These are phyloP conservation scores for Phalacrocorax brasilianus DNA, from an alignment of 2,113 vertebrate species.

Conservation along the genomic window DNA sequence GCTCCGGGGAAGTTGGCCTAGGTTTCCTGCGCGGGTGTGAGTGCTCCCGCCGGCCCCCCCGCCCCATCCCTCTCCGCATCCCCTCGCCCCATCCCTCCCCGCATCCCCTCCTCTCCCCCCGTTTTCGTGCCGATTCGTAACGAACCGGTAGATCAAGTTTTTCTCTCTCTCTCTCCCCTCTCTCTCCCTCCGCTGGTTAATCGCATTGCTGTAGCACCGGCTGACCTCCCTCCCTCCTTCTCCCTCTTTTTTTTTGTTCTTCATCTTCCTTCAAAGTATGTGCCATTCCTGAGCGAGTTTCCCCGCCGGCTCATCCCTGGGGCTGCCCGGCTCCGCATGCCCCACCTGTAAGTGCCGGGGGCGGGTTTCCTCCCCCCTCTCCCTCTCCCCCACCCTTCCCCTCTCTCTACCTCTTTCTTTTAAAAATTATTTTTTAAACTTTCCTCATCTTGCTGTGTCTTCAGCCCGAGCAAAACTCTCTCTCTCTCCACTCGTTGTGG, in stretches of 20 bases:
- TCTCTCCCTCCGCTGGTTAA: slow-evolving; percentile 75
- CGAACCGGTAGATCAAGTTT: slow-evolving; percentile 99
- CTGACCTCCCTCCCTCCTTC: slow-evolving; percentile 70
- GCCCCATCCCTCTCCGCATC: no score
- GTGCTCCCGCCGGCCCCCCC: slow-evolving; percentile 15
- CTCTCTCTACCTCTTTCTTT: neutral
- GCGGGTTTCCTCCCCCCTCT: neutral
- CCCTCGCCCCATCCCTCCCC: neutral
- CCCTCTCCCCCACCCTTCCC: rapidly evolving
- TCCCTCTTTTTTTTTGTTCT: neutral
- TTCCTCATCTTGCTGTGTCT: slow-evolving; percentile 54
- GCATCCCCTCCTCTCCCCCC: slow-evolving; percentile 34
- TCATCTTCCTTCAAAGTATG: slow-evolving; percentile 79
- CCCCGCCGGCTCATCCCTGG: slow-evolving; percentile 73
- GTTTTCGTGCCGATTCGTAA: slow-evolving; percentile 79
- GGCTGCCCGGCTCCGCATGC: slow-evolving; percentile 68
- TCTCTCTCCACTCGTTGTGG: slow-evolving; percentile 39
- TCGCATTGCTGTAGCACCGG: slow-evolving; percentile 78
- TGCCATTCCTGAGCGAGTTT: slow-evolving; percentile 78
- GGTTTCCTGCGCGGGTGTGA: slow-evolving; percentile 68
- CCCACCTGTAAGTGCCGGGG: slow-evolving; percentile 75
- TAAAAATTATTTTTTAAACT: slow-evolving; percentile 9
- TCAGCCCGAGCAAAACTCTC: slow-evolving; percentile 55
- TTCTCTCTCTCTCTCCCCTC: slow-evolving; percentile 83
- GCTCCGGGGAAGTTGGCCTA: slow-evolving; percentile 74